Evolutionary conservation across 2,113 vertebrate species (phyloP), one percentile per base, ranked within the genome.

Genomic region (Sula dactylatra): DNA sequence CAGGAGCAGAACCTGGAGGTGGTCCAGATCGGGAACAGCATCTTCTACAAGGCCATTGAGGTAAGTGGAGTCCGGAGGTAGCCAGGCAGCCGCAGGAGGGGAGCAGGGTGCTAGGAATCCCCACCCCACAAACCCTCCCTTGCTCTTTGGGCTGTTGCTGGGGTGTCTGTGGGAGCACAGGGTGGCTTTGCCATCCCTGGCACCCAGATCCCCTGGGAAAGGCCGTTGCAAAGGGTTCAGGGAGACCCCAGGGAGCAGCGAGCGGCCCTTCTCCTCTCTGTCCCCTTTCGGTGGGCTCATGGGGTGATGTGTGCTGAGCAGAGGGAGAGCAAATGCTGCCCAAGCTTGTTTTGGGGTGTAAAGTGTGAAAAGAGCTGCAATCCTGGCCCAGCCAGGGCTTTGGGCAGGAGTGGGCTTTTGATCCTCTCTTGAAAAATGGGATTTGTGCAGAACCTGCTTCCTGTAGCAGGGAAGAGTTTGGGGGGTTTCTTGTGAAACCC

Each of bases 1-100:
- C 99, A 99, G 96, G 99, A 99, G 90, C 99, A 99, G 95, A 99
- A 99, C 97, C 98, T 99, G 95, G 99, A 99, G 94, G 99, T 99
- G 97, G 99, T 99, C 12, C 99, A 99, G 98, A 99, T 99, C 0
- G 99, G 99, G 64, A 99, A 99, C 98, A 99, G 98, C 98, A 99
- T 99, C 98, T 99, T 99, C 98, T 99, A 99, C 98, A 99, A 99
- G 84, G 99, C 99, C 49, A 98, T 99, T 4, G 99, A 99, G 99
- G 99, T 99, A 77, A 96, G 97, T 1, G 1, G n/a, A 61, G 27
- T 10, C 0, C 2, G 59, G 52, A 54, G 9, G 14, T 7, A 47
- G 16, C 5, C 0, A 2, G 34, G 76, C 2, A 54, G 36, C 38
- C 1, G 6, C 21, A 17, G 49, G 9, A 32, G 15, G n/a, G 15